Conservation (phyloP, 2,888 invertebrate species). For the Erpobdella octoculata region DNA sequence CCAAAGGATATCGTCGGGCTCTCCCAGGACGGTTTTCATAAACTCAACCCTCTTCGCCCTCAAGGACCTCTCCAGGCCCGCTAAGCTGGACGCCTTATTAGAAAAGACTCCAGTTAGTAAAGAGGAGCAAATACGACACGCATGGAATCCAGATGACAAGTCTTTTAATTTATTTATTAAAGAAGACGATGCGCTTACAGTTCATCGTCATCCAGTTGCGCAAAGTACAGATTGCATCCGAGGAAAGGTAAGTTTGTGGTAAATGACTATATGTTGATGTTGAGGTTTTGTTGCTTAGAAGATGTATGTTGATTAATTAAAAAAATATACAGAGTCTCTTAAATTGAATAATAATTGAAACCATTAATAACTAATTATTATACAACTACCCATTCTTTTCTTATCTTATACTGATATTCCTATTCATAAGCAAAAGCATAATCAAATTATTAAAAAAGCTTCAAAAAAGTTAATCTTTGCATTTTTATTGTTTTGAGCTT, state of each 20-base stretch:
- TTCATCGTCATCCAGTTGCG: constrained; percentile 28
- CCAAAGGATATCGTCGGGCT: constrained; percentile 27
- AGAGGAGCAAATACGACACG: constrained; percentile 23
- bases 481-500: too few relatives aligned
- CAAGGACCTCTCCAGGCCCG: constrained; percentile 18
- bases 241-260: constrained; percentile 21
- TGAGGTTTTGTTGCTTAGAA: neutral
- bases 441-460: too few relatives aligned
- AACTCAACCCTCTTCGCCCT: neutral
- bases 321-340: too few relatives aligned
- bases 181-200: constrained; percentile 30
- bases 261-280: neutral
- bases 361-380: too few relatives aligned
- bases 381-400: too few relatives aligned
- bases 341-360: too few relatives aligned
- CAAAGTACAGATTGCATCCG: constrained; percentile 28
- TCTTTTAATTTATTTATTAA: constrained; percentile 29
- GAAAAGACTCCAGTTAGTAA: constrained; percentile 14
- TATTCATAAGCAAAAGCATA: too few relatives aligned
- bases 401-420: too few relatives aligned
- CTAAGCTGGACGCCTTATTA: constrained; percentile 25
- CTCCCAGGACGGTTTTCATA: constrained; percentile 23
- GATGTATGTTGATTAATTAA: neutral
- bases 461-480: too few relatives aligned
- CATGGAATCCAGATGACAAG: constrained; percentile 27